These are phyloP conservation scores for Nyctereutes procyonoides DNA, from an alignment of 2,113 vertebrate species.

Conservation along the genomic window DNA sequence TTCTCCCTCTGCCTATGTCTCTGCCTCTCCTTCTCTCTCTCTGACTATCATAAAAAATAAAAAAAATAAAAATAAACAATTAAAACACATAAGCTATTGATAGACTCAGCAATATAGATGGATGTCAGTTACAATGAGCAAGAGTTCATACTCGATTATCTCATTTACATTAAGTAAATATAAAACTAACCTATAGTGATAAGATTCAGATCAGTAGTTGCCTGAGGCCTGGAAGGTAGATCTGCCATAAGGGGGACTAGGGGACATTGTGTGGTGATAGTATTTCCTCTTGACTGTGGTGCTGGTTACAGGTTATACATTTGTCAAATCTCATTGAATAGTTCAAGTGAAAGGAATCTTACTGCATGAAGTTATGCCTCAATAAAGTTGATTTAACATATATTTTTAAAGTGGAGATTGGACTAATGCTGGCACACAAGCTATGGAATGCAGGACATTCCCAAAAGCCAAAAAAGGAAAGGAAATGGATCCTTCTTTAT, in stretches of 20 bases:
- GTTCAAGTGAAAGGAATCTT: not conserved
- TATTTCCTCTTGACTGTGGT: not conserved
- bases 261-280: no score
- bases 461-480: not conserved
- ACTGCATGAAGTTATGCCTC: not conserved
- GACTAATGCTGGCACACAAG: accelerated
- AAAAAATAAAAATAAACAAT: no score
- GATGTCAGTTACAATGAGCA: accelerated
- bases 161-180: not conserved
- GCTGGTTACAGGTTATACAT: accelerated
- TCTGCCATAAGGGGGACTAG: not conserved
- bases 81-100: not conserved
- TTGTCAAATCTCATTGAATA: not conserved
- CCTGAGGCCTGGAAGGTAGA: not conserved
- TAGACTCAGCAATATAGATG: no score
- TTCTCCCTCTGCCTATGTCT: no score
- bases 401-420: not conserved
- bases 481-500: not conserved
- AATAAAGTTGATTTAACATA: not conserved
- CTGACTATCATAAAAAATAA: no score
- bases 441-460: not conserved
- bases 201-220: not conserved
- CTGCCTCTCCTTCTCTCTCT: no score
- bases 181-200: not conserved
- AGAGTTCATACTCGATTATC: not conserved